These are phyloP conservation scores for Gortyna flavago DNA, from an alignment of 2,888 invertebrate genomes.

Conservation along the genomic window DNA sequence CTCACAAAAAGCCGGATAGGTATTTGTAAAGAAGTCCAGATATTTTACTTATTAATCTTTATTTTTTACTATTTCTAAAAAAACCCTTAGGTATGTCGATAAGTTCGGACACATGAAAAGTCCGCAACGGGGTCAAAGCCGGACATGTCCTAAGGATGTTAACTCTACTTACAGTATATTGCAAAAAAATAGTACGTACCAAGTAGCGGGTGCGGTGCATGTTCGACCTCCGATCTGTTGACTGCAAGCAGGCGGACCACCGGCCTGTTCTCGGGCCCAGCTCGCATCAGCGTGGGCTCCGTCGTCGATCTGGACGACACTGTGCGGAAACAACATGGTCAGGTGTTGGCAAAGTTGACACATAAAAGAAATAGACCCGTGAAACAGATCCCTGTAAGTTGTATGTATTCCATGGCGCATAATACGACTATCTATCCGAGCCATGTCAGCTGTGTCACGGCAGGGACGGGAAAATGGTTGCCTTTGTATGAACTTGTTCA, in stretches of 20 bases:
- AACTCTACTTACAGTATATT: neutral
- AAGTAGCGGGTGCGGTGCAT: slow-evolving; percentile 77
- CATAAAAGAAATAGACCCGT: neutral
- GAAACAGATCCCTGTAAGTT: neutral
- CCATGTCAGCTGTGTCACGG: neutral
- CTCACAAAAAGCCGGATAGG: too few relatives aligned
- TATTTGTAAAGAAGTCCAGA: too few relatives aligned
- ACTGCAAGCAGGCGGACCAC: slow-evolving; percentile 83
- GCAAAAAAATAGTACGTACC: slow-evolving; percentile 71
- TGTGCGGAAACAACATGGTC: slow-evolving; percentile 52
- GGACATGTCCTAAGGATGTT: neutral
- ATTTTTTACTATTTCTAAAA: too few relatives aligned
- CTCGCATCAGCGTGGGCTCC: slow-evolving; percentile 68
- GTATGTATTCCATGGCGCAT: neutral
- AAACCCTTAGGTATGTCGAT: neutral
- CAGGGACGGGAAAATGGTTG: neutral
- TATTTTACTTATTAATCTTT: too few relatives aligned
- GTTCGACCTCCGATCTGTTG: slow-evolving; percentile 79
- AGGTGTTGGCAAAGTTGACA: neutral
- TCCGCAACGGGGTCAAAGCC: neutral
- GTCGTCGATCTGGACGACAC: slow-evolving; percentile 81
- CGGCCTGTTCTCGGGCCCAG: slow-evolving; percentile 71
- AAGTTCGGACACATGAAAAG: too few relatives aligned
- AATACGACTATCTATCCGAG: neutral
- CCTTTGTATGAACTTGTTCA: neutral